Base-by-base conservation (phyloP, 2,797 vertebrate species). In the Tachyglossus aculeatus region DNA sequence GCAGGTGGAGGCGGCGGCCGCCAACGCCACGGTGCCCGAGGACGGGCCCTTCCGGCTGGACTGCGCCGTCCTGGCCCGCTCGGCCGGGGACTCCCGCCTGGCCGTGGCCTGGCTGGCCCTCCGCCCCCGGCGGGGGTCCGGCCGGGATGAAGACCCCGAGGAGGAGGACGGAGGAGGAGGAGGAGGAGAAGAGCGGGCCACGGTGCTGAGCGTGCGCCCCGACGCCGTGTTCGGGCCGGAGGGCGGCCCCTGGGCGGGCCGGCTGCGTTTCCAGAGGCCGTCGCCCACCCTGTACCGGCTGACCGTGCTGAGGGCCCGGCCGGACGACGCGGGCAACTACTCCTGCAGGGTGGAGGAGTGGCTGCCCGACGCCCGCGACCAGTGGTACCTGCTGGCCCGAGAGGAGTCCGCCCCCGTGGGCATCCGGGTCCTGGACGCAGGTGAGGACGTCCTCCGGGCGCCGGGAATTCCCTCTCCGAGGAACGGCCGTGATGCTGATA, bases 301-400 rank as follows among this genome's bases (percentile, higher is more conserved):
- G 87, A 97, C 96, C 0, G 94, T 99, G 69, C 95, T 96, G 45
- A 93, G 89, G 29, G 95, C 95, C 0, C 88, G 89, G 2, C 71
- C 90, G 1, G 87, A 78, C 0, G 98, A 99, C 60, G 89, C 94
- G 0, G 98, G 97, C 4, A 95, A 95, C 59, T 99, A 98, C 89
- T 96, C 95, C 3, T 99, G 98, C 76, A 95, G 68, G 0, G 96
- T 99, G 18, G 96, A 98, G 87, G 98, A 99, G 83, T 99, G 98
- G 98, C 91, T 99, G 29, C 94, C 93, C 0, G 95, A 95, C 80
- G 96, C 98, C 1, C 94, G 93, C 0, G 96, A 94, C 0, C 81
- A 92, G 0, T 99, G 97, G 98, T 99, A 99, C 86, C 95, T 93
- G 33, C 92, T 99, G 70, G 93, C 96, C 0, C 94, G 96, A 80